These are phyloP conservation scores for Phenganax subtilis DNA, from an alignment of 92 coral and sea anemone genomes.

Conservation along the genomic window DNA sequence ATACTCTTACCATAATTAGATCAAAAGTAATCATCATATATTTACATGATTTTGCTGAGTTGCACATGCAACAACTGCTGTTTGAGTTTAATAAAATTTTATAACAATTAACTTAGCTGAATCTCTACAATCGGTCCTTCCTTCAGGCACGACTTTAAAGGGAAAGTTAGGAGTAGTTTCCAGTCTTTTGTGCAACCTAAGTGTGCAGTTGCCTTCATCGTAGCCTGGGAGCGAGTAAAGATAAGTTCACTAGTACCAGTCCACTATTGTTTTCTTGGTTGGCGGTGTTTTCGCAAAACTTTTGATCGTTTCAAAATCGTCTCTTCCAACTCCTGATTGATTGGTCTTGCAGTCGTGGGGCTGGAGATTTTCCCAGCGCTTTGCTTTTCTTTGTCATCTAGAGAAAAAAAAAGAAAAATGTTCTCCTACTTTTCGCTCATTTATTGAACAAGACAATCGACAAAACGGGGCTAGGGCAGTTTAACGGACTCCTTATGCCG, in stretches of 20 bases:
- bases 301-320: slow-evolving; percentile 80
- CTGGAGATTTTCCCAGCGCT: background rate
- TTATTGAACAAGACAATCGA: background rate
- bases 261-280: slow-evolving; percentile 7
- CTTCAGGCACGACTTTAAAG: background rate
- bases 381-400: slow-evolving; percentile 32
- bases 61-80: slow-evolving; percentile 8
- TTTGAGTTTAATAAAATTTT: background rate
- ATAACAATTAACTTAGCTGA: background rate
- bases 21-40: too few relatives aligned
- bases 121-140: background rate
- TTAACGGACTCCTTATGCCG: too few relatives aligned
- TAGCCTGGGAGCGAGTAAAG: slow-evolving; percentile 4
- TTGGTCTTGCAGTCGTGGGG: background rate
- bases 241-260: slow-evolving; percentile 22
- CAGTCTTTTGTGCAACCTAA: slow-evolving; percentile 3
- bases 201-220: slow-evolving; percentile 16
- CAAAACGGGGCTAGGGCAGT: too few relatives aligned
- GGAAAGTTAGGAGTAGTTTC: background rate
- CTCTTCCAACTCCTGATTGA: slow-evolving; percentile 65
- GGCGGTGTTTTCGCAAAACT: slow-evolving; percentile 28
- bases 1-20: too few relatives aligned
- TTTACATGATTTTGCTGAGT: background rate
- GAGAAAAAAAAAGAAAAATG: background rate
- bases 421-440: background rate